Base-by-base conservation (phyloP, 2,888 invertebrate genomes). In the Cetonia aurata region DNA sequence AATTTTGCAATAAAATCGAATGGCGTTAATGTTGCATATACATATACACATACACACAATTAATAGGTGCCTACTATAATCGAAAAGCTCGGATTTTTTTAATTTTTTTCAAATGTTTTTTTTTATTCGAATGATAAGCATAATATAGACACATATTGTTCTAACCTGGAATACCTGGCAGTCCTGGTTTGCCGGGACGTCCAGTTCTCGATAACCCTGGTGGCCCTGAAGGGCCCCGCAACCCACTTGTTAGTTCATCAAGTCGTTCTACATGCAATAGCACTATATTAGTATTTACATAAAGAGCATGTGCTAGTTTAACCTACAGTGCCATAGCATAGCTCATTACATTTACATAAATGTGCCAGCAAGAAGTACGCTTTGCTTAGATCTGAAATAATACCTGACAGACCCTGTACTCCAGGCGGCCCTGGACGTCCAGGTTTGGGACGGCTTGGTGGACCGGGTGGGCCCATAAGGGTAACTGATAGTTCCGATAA, bases 351-450 rank as follows among this genome's bases (percentile, higher is more conserved):
- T 62, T 19, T 31, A 48, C 48, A 31, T 15, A 13, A 62, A 15
- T 25, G 33, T 44, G 19, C 48, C 56, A 56, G 48, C 31, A 9
- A 13, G 48, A 33, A 37, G 13, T 62, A 48, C 12, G 15, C 19
- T 42, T 52, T 53, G 31, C 19, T 56, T 37, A 57, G 31, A 65
- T 42, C 19, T 44, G 42, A 55, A 55, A 25, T 33, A 69, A 19
- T 85, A 90, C 93, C 93, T 86, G 89, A 87, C 25, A 86, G 84
- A 75, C 94, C 94, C 77, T 90, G 89, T 0, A 87, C 83, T 52
- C 95, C 95, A 53, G 91, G 89, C 75, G 88, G 85, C 15, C 95
- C 95, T 17, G 90, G 88, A 60, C 89, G 88, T 48, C 94, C 94
- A 74, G 90, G 87, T 79, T 88, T 89, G 33, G 89, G 89, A 56